A percentile compares a stretch with the other conserved stretches of the same genome.
Conservation (phyloP, 2,797 vertebrate species). For the Sibirionetta formosa region DNA sequence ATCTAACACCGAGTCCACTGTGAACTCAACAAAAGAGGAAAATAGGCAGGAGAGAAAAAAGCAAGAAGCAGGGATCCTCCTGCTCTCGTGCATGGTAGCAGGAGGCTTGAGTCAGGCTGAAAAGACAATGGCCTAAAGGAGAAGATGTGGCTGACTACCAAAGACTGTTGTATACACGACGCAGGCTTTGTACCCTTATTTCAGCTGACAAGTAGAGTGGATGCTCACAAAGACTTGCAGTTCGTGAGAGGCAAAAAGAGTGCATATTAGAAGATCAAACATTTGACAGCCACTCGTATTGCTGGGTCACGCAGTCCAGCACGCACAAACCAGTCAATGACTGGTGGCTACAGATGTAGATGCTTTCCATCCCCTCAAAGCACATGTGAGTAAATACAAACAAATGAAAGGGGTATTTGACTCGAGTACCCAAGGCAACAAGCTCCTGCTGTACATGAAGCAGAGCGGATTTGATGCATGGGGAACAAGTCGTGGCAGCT, state of each 20-base stretch:
- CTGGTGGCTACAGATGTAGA: constrained; percentile 30
- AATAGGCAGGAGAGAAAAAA: constrained; percentile 64
- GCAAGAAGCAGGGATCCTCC: constrained; percentile 59
- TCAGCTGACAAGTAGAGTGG: constrained; percentile 64
- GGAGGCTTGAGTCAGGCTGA: constrained; percentile 69
- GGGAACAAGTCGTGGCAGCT: constrained; percentile 38
- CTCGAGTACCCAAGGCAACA: constrained; percentile 59
- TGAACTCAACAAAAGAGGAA: constrained; percentile 66
- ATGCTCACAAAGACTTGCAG: constrained; percentile 59
- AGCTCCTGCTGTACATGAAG: constrained; percentile 13
- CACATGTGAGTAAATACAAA: constrained; percentile 61
- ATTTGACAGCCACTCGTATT: constrained; percentile 47
- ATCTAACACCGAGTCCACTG: constrained; percentile 52
- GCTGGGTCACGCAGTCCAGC: constrained; percentile 32
- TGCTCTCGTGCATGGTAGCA: not conserved
- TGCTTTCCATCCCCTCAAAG: constrained; percentile 47
- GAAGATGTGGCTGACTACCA: constrained; percentile 47
- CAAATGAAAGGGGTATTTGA: constrained; percentile 56
- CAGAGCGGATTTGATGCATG: not conserved
- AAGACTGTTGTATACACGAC: constrained; percentile 38
- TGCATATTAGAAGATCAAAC: constrained; percentile 59
- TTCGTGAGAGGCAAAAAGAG: constrained; percentile 47
- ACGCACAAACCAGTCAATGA: not conserved
- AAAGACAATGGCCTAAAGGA: constrained; percentile 66
- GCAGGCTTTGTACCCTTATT: constrained; percentile 58